These are phyloP conservation scores for Camponotus pennsylvanicus DNA, from an alignment of 1,140 invertebrate species.

Conservation along the genomic window DNA sequence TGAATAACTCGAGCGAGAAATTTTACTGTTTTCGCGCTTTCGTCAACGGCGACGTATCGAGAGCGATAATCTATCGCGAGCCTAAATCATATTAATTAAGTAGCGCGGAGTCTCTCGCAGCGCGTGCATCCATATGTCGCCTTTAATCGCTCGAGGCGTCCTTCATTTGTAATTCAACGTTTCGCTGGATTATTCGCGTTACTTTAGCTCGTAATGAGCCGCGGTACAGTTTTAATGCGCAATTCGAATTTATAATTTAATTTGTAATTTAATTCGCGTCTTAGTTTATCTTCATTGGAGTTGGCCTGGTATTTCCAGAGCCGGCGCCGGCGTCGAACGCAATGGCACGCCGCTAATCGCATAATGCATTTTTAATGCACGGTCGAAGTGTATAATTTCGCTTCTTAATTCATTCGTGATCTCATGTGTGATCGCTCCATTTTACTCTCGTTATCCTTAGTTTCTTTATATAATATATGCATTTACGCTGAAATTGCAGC, in stretches of 20 bases:
- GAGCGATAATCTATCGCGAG: constrained; percentile 9
- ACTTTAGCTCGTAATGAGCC: not conserved
- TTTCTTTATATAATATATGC: not conserved
- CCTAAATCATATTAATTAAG: constrained; percentile 39
- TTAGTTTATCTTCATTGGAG: constrained; percentile 31
- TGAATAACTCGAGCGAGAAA: constrained; percentile 42
- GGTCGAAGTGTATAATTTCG: constrained; percentile 25
- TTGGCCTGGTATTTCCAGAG: not conserved
- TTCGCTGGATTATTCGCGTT: constrained; percentile 28
- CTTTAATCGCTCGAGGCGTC: constrained; percentile 24
- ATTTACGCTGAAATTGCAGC: constrained; percentile 1
- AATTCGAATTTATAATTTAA: constrained; percentile 56
- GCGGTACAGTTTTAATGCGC: constrained; percentile 32
- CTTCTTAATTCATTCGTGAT: constrained; percentile 23
- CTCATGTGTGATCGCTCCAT: not conserved
- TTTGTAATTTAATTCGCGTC: constrained; percentile 47
- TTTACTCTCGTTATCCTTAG: not conserved
- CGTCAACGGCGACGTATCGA: constrained; percentile 35
- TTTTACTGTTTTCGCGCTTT: constrained; percentile 54
- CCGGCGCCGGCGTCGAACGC: not conserved
- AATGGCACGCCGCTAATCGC: constrained; percentile 29
- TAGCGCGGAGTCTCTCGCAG: not conserved
- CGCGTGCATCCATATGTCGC: not conserved
- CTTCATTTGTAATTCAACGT: constrained; percentile 35
- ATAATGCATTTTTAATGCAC: constrained; percentile 49